Base-by-base conservation (phyloP, 2,888 invertebrate species). In the Sarcophaga subvicina region DNA sequence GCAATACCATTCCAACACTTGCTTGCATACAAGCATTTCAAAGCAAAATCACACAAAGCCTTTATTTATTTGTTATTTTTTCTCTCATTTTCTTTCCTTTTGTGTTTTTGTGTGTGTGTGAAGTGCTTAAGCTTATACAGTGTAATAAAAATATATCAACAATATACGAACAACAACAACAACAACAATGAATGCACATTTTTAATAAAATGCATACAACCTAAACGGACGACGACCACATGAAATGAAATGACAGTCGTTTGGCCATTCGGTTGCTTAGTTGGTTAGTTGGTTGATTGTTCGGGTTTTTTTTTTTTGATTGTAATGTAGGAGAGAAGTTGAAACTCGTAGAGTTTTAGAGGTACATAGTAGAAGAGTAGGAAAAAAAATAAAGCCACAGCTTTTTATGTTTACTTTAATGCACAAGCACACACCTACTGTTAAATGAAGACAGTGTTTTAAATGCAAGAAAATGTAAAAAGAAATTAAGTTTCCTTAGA, bases 31-130 rank as follows among this genome's bases (percentile, higher is more conserved):
- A 83, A 72, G 17, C 12, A 12, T 4, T 45, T 67, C 45, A 20
- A 70, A 80, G 84, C 84, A 85, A 85, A 85, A 72, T 71, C 80
- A 85, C 80, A 76, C 84, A 85, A 85, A 72, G 54, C 54, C 54
- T 54, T 37, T 37, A 54, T 14, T 17, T 17, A 54, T 54, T 12
- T 17, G 17, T 49, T 11, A 14, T 14, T 49, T 4, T 54, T 4
- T 54, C 4, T 14, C 4, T 12, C 11, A 4, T 14, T 49, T 11
- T 49, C 14, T 14, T 49, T 54, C 14, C 17, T 54, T 54, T 54
- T 2, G 12, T 54, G 14, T 54, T 1, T 54, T 1, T 37, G 37
- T 10, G 37, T 14, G 49, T 49, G 14, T 49, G 49, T 49, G 49
- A 14, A 54, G 54, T 54, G 76, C 80, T 37, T 37, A 37, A 37